Base-by-base conservation (phyloP, 2,888 invertebrate species). In the Tyria jacobaeae region DNA sequence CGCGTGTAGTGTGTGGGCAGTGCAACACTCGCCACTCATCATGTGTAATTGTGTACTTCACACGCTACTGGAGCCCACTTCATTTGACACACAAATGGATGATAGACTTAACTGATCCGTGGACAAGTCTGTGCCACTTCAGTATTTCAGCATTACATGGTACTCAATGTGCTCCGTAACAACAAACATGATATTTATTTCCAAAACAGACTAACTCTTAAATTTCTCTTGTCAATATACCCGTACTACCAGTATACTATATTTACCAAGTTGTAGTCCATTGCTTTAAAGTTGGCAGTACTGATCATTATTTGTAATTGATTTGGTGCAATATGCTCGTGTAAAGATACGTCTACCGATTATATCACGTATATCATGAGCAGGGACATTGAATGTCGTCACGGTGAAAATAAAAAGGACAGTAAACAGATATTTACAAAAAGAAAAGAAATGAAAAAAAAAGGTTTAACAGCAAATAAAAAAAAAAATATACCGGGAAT, bases 401-500 rank as follows among this genome's bases (percentile, higher is more conserved):
- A 52, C 24, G 25, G 35, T 35, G n/a, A 17, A 15, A 2, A 25
- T 25, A 25, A 21, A 14, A 21, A 7, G n/a, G n/a, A 34, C 6
- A 52, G n/a, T 58, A n/a, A n/a, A n/a, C 47, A 17, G 44, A 47
- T 73, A 75, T 75, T 56, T 75, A 74, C 74, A 72, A 63, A 35
- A 53, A 66, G 62, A 70, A 59, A 39, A 54, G 67, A 76, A 64
- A 63, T 14, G 69, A 14, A 44, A 44, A n/a, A n/a, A 27, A 17
- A 14, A 7, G 25, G n/a, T 9, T 7, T 89, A 88, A 89, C 84
- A 63, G 24, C 44, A 71, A 65, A 56, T 60, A 52, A 60, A 69
- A 73, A 79, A 91, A 73, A 79, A 91, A 92, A 92, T 92, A 94
- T 92, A 97, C 97, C 96, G 97, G 97, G 95, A 97, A 97, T 95